Percentiles rank a stretch among this genome's conserved stretches.
Evolutionary conservation across 1,140 invertebrate species (phyloP).

Genomic region (Samia ricini): DNA sequence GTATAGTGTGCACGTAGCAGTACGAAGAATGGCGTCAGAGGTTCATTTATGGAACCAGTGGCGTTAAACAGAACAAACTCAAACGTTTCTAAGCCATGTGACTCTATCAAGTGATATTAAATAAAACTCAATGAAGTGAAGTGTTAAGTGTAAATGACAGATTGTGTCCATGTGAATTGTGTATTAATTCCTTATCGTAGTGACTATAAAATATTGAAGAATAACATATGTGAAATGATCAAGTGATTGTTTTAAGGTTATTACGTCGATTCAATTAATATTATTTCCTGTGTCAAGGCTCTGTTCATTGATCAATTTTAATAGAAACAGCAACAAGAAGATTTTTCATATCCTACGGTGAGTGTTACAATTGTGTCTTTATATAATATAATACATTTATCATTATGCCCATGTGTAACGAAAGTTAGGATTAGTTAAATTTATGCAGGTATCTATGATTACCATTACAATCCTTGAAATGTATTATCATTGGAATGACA

Average conservation of each 20-base stretch:
- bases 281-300: not conserved
- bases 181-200: not conserved
- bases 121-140: not conserved
- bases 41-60: conserved; percentile 62
- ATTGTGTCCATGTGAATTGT: not conserved
- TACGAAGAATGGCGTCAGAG: conserved; percentile 62
- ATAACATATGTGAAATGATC: not conserved
- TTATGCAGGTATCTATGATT: no score
- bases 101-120: conserved; percentile 6
- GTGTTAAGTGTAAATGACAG: not conserved
- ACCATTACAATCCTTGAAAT: no score
- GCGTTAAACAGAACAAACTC: conserved; percentile 33
- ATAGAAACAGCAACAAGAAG: not conserved
- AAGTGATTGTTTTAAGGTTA: not conserved
- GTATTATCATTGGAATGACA: no score
- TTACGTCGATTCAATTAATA: not conserved
- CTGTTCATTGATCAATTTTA: not conserved
- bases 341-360: not conserved
- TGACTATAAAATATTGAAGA: not conserved
- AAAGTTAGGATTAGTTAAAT: not conserved
- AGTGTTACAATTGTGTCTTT: not conserved
- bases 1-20: conserved; percentile 68
- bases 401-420: no score
- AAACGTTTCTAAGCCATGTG: conserved; percentile 32
- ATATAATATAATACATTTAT: not conserved